These are phyloP conservation scores for Hypomecis punctinalis DNA, from an alignment of 2,888 invertebrate species.

Conservation along the genomic window DNA sequence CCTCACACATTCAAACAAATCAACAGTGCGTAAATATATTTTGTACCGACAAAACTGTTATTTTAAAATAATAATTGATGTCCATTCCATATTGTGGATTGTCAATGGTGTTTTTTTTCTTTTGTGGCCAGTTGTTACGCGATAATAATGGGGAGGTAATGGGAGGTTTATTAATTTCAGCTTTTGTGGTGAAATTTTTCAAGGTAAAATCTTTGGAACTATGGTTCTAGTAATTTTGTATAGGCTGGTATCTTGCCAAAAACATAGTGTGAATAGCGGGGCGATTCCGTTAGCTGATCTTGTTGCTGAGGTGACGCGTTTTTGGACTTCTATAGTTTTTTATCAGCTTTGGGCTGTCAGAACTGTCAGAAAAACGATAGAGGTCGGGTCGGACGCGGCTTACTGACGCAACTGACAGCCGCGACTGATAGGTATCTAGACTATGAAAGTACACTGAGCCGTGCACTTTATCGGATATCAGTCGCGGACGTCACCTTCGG, in stretches of 20 bases:
- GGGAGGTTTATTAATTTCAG: slow-evolving; percentile 45
- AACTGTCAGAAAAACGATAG: too few species aligned
- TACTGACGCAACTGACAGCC: too few species aligned
- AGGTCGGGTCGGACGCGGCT: too few species aligned
- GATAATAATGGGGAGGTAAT: slow-evolving; percentile 33
- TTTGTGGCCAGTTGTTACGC: slow-evolving; percentile 42
- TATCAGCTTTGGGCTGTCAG: too few species aligned
- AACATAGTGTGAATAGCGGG: too few species aligned
- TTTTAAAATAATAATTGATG: slow-evolving; percentile 84
- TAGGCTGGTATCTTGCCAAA: neutral
- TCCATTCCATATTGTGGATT: slow-evolving; percentile 65
- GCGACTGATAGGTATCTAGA: too few species aligned
- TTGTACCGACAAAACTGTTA: slow-evolving; percentile 84
- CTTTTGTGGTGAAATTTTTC: slow-evolving; percentile 14
- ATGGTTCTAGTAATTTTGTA: neutral
- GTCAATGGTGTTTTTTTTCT: slow-evolving; percentile 42
- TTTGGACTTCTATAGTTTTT: too few species aligned
- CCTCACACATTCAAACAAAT: slow-evolving; percentile 44
- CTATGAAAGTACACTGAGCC: too few species aligned
- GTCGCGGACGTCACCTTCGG: too few species aligned
- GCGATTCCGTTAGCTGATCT: too few species aligned
- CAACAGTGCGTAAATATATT: slow-evolving; percentile 81
- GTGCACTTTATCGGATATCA: too few species aligned
- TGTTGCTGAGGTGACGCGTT: too few species aligned
- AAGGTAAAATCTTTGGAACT: slow-evolving; percentile 1